A percentile compares a stretch with the other conserved stretches of the same genome.
Conservation (phyloP, 2,888 invertebrate genomes). For the Stenoptilia bipunctidactyla region DNA sequence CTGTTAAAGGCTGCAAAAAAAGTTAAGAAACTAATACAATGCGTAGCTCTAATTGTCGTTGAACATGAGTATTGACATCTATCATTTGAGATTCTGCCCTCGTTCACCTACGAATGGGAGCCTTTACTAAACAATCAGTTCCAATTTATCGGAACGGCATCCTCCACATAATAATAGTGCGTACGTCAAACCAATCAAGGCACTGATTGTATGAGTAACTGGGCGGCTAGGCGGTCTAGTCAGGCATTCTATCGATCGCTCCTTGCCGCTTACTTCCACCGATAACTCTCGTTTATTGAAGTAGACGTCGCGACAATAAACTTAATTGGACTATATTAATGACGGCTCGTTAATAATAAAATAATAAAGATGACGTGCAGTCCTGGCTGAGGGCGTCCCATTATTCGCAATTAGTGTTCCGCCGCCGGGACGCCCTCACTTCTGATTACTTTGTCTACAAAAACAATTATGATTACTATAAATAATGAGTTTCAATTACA, state of each 20-base stretch:
- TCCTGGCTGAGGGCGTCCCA: conserved; percentile 26
- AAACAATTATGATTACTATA: not conserved
- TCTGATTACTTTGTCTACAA: not conserved
- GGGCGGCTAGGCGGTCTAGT: conserved; percentile 61
- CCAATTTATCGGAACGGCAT: conserved; percentile 45
- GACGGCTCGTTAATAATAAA: conserved; percentile 55
- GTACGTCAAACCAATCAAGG: conserved; percentile 64
- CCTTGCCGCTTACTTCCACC: conserved; percentile 20
- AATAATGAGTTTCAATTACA: too few species aligned
- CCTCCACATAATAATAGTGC: conserved; percentile 48
- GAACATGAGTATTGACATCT: not conserved
- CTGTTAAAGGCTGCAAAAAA: too few species aligned
- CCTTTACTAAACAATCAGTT: conserved; percentile 50
- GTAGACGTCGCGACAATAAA: conserved; percentile 58
- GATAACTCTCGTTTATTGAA: conserved; percentile 57
- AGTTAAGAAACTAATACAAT: too few species aligned
- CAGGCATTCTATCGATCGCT: conserved; percentile 47
- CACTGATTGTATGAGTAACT: conserved; percentile 68
- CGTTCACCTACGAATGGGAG: conserved; percentile 18
- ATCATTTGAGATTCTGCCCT: not conserved
- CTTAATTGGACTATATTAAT: conserved; percentile 63
- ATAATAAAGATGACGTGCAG: conserved; percentile 52
- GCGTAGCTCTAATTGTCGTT: too few species aligned
- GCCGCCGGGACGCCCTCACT: conserved; percentile 9
- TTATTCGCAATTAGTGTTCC: conserved; percentile 38